Evolutionary conservation across 2,888 invertebrate species (phyloP).

Genomic region (Cosmia trapezina): DNA sequence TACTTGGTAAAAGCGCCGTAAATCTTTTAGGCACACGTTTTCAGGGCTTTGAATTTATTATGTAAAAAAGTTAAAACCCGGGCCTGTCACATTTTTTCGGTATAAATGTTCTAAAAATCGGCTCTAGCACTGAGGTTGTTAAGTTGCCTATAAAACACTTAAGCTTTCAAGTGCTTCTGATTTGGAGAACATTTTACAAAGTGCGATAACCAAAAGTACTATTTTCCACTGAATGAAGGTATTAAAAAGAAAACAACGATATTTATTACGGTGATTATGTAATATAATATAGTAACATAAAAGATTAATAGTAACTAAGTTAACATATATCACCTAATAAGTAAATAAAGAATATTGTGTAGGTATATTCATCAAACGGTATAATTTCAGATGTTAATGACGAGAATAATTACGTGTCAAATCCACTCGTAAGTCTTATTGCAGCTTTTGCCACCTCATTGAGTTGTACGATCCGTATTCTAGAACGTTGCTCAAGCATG

Average conservation of each 20-base stretch:
- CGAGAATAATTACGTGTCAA: conserved; percentile 34
- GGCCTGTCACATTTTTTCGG: no score
- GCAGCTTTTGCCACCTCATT: conserved; percentile 11
- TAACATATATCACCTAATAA: conserved; percentile 62
- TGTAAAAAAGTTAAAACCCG: no score
- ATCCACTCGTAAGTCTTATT: conserved; percentile 35
- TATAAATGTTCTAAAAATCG: no score
- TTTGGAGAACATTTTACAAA: not conserved
- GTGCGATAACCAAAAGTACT: not conserved
- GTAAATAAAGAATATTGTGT: conserved; percentile 61
- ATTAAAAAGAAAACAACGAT: conserved; percentile 53
- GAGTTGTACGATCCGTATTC: not conserved
- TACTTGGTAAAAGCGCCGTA: no score
- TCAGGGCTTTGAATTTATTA: no score
- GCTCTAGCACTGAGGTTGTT: no score
- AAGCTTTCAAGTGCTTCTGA: not conserved
- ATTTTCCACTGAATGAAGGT: not conserved
- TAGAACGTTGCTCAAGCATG: not conserved
- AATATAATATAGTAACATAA: conserved; percentile 65
- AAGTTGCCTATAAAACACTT: no score
- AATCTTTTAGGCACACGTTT: no score
- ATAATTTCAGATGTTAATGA: conserved; percentile 49
- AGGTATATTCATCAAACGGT: conserved; percentile 51
- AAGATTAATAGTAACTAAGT: conserved; percentile 67
- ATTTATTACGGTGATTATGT: conserved; percentile 63